Percentiles rank a stretch among this genome's conserved stretches.
phyloP scores from a whole-genome alignment of 2,797 vertebrate genomes.

The Xyrichtys novacula region DNA sequence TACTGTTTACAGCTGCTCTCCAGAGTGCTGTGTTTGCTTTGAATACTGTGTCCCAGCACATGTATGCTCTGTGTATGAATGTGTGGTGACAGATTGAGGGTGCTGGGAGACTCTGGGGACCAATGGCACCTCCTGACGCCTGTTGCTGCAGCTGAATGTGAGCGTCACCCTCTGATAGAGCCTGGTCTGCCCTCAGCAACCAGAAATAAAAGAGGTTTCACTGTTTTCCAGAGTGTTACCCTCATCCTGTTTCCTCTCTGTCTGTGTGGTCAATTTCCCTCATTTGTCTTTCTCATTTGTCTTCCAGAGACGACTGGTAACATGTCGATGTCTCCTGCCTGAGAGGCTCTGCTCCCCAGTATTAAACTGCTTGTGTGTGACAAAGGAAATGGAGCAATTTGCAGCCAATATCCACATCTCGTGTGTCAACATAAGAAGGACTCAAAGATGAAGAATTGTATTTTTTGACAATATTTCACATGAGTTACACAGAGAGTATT shows the following conservation, averaged over 20 bases:
- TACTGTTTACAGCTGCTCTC: not conserved
- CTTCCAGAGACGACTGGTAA: conserved; percentile 38
- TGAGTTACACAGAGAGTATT: not conserved
- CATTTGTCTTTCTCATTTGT: conserved; percentile 58
- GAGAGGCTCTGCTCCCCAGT: conserved; percentile 39
- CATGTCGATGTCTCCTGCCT: conserved; percentile 49
- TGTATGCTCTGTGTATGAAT: conserved; percentile 24
- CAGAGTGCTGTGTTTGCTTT: not conserved
- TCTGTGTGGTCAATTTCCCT: conserved; percentile 32
- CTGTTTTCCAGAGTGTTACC: conserved; percentile 24
- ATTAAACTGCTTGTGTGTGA: conserved; percentile 62
- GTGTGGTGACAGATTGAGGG: conserved; percentile 68
- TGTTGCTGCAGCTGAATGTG: conserved; percentile 44
- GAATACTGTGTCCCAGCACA: conserved; percentile 1
- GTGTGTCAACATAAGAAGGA: conserved; percentile 46
- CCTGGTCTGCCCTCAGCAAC: conserved; percentile 1
- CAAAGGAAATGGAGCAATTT: conserved; percentile 61
- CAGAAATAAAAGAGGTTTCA: not conserved
- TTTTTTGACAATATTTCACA: conserved; percentile 15
- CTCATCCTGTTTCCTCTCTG: conserved; percentile 30
- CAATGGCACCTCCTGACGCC: conserved; percentile 30
- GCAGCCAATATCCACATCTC: conserved; percentile 52
- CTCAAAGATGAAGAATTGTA: conserved; percentile 21
- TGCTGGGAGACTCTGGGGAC: conserved; percentile 51
- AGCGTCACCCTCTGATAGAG: conserved; percentile 20